Base-by-base conservation (phyloP, 2,797 vertebrate species). In the Spondyliosoma cantharus region DNA sequence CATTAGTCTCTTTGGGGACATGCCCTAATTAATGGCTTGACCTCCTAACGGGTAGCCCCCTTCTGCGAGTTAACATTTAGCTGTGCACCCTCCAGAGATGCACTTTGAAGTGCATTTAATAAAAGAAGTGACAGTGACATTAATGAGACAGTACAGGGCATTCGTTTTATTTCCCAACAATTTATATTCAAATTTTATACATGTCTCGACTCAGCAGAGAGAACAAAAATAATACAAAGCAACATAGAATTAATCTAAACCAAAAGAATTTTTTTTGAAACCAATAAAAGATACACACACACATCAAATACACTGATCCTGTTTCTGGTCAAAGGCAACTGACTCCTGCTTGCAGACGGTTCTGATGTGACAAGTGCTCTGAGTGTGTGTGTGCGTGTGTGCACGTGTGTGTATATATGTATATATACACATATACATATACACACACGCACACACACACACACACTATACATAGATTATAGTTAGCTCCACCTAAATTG, bases 1-100 rank as follows among this genome's bases (percentile, higher is more conserved):
- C 84, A 92, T 90, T 89, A 90, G 88, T 87, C 87, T 93, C 92
- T 93, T 86, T 83, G 71, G 92, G 91, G 94, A 93, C 80, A 52
- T 86, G 91, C 90, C 91, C 94, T 95, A 95, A 95, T 95, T 94
- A 95, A 95, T 90, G 90, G 81, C 92, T 92, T 92, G 94, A 95
- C 94, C 94, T 94, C 90, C 85, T 92, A 93, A 92, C 76, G 87
- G 84, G 89, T 83, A 86, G 81, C 91, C 92, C 93, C 93, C 92
- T 91, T 93, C 89, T 91, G 93, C 54, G 93, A 91, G 93, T 87
- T 94, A 95, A 92, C 94, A 94, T 95, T 95, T 95, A 94, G 91
- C 86, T 68, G 86, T 61, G 82, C 90, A 60, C 87, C 91, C 93
- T 91, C 90, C 88, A 89, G 92, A 93, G 92, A 91, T 82, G 87